Base-by-base conservation (phyloP, 1,140 invertebrate species). In the Brachionus sp. region DNA sequence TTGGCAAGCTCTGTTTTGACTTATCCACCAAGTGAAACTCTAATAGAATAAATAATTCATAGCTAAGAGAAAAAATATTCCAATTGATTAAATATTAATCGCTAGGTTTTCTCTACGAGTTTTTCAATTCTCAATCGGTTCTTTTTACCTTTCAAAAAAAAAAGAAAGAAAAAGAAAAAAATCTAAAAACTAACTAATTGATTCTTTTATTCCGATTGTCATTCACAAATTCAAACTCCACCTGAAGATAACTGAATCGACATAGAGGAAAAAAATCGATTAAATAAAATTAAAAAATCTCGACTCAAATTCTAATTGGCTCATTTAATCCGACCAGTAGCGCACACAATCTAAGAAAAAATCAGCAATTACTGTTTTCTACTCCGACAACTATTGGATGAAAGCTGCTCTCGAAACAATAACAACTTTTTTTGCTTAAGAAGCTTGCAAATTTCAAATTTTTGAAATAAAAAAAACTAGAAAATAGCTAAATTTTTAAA, bases 71-170 rank as follows among this genome's bases (percentile, higher is more conserved):
- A 70, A 37, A 37, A 4, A 66, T 12, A 64, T 29, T 66, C 33
- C 62, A 70, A 70, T n/a, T 70, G 66, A 70, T 70, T 70, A 70
- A 70, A 70, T 35, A 70, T 70, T 70, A 70, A 70, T 70, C n/a
- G 29, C 35, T 37, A 12, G 23, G 23, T 66, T 66, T 33, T 10
- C 29, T 33, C 5, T 33, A 13, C n/a, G 29, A n/a, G 23, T 66
- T 29, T 66, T 33, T 37, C 33, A 42, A 70, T 70, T 70, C 66
- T 70, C 66, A 70, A 70, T 70, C 66, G 66, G 66, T n/a, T 70
- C 35, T 37, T 70, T 70, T 70, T 70, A 35, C 35, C 16, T 70
- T 35, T 33, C n/a, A 62, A 19, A 62, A 16, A 62, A 62, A 19
- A 66, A 29, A 33, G 3, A 29, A 6, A 66, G n/a, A 37, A 37